phyloP scores from a whole-genome alignment of 2,113 vertebrate species.

The Nerophis lumbriciformis region DNA sequence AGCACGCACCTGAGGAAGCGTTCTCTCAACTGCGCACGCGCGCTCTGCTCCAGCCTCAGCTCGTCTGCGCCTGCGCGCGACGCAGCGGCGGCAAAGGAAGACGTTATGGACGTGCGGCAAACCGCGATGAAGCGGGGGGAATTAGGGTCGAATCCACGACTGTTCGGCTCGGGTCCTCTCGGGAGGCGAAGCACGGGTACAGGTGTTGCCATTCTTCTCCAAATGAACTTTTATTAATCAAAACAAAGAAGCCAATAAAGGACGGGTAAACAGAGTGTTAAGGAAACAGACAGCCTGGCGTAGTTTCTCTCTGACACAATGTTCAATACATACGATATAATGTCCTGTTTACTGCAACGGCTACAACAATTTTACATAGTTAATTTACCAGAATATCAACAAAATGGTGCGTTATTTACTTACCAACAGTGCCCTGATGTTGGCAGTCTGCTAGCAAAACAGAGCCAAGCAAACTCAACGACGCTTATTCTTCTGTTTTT shows the following conservation, averaged over 20 bases:
- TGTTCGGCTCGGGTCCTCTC: slow-evolving; percentile 67
- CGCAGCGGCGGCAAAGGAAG: slow-evolving; percentile 18
- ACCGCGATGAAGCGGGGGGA: slow-evolving; percentile 64
- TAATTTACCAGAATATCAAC: background rate
- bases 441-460: background rate
- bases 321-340: too few relatives aligned
- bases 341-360: background rate
- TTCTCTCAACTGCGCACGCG: slow-evolving; percentile 73
- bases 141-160: slow-evolving; percentile 77
- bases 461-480: background rate
- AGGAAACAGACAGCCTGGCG: too few relatives aligned
- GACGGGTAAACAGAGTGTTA: background rate
- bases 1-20: slow-evolving; percentile 80
- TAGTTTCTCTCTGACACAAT: background rate
- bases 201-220: slow-evolving; percentile 43
- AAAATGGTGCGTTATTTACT: background rate
- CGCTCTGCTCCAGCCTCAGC: slow-evolving; percentile 66
- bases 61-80: background rate
- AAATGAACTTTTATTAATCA: background rate
- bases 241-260: background rate
- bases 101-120: slow-evolving; percentile 61
- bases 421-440: background rate
- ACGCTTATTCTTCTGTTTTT: background rate
- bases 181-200: slow-evolving; percentile 69
- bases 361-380: background rate